Evolutionary conservation across 2,797 vertebrate genomes (phyloP).

Genomic region (Enteromius afrohamiltoni): DNA sequence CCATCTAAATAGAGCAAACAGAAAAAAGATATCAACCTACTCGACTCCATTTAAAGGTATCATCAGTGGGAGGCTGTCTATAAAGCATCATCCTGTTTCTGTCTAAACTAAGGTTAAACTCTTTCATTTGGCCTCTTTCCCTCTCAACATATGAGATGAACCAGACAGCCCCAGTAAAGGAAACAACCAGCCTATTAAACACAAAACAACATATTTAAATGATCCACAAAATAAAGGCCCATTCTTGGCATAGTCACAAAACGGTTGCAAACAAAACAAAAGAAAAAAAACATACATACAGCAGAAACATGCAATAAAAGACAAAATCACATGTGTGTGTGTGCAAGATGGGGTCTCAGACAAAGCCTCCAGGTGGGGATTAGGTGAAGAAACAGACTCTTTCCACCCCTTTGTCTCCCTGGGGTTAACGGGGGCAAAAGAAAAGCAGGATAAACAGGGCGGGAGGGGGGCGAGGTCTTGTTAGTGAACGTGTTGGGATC

Average conservation of each 20-base stretch:
- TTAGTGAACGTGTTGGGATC: constrained; percentile 43
- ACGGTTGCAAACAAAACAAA: neutral
- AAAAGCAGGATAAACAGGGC: constrained; percentile 44
- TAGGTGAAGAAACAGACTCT: constrained; percentile 47
- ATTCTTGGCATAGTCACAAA: neutral
- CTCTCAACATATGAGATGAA: neutral
- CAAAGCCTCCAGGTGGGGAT: constrained; percentile 54
- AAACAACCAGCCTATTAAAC: constrained; percentile 1
- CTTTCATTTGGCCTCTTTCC: constrained; percentile 32
- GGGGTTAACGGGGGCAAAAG: neutral
- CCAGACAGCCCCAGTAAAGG: neutral
- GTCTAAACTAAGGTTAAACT: constrained; percentile 36
- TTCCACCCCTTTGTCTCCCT: constrained; percentile 34
- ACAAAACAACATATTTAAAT: neutral
- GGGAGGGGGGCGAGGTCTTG: neutral
- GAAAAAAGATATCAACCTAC: constrained; percentile 27
- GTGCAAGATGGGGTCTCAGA: constrained; percentile 18
- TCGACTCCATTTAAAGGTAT: constrained; percentile 35
- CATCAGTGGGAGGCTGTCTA: constrained; percentile 12
- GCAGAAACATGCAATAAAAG: neutral
- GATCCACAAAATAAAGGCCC: neutral
- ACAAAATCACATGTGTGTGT: neutral
- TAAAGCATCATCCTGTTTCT: constrained; percentile 23
- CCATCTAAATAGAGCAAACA: constrained; percentile 36
- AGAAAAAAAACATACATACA: neutral